Percentiles rank a stretch among this genome's conserved stretches.
Evolutionary conservation across 2,113 vertebrate genomes (phyloP).

Genomic region (Cavia porcellus): DNA sequence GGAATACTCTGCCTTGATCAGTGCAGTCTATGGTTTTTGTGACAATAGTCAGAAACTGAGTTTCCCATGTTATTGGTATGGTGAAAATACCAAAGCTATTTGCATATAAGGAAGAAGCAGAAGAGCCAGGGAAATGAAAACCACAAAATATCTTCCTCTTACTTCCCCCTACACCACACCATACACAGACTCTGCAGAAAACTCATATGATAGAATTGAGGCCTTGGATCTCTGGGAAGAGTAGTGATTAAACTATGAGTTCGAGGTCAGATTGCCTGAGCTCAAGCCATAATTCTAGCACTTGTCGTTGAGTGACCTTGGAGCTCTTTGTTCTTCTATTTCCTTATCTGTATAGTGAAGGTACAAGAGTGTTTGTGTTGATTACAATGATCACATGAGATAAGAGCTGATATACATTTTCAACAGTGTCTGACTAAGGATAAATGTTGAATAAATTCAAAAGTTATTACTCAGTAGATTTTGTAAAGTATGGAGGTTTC

Average conservation of each 20-base stretch:
- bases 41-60: not conserved
- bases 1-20: no score
- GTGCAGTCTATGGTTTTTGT: no score
- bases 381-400: not conserved
- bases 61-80: not conserved
- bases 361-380: not conserved
- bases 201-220: not conserved
- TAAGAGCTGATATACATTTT: not conserved
- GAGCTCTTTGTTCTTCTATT: not conserved
- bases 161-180: accelerated
- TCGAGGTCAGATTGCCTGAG: not conserved
- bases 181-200: not conserved
- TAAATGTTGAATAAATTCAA: not conserved
- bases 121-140: not conserved
- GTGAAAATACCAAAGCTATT: not conserved
- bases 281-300: not conserved
- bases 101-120: not conserved
- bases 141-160: not conserved
- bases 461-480: not conserved
- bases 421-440: no score
- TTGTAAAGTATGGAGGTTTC: not conserved
- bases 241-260: not conserved
- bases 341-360: not conserved
- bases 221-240: not conserved
- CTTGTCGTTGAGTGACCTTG: not conserved